A percentile compares a stretch with the other conserved stretches of the same genome.
phyloP scores from a whole-genome alignment of 1,140 invertebrate species.

The Drosophila parabipectinata region DNA sequence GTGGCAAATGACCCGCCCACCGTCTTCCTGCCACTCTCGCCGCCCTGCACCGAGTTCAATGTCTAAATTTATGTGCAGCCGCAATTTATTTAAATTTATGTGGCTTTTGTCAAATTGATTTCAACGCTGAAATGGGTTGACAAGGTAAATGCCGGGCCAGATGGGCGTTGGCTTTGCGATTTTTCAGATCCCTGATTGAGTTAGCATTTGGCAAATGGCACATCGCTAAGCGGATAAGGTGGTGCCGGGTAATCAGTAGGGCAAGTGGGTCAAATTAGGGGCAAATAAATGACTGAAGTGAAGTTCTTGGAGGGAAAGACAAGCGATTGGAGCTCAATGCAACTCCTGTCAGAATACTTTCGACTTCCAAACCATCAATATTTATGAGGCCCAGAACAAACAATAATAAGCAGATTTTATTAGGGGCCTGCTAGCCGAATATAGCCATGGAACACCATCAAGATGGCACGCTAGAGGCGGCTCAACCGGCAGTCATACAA shows the following conservation, averaged over 20 bases:
- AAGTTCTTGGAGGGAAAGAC: background rate
- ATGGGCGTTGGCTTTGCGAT: slow-evolving; percentile 37
- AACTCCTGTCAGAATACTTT: slow-evolving; percentile 11
- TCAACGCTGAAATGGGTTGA: slow-evolving; percentile 79
- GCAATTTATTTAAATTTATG: slow-evolving; percentile 81
- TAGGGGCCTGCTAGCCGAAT: slow-evolving; percentile 39
- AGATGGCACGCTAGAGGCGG: slow-evolving; percentile 27
- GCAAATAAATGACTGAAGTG: slow-evolving; percentile 5
- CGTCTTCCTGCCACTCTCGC: background rate
- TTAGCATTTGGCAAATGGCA: slow-evolving; percentile 33
- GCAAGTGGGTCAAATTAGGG: slow-evolving; percentile 23
- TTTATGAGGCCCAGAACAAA: slow-evolving; percentile 46
- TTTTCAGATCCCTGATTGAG: slow-evolving; percentile 67
- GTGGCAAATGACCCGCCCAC: slow-evolving; percentile 36
- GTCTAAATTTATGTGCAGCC: slow-evolving; percentile 76
- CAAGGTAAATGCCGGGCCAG: slow-evolving; percentile 54
- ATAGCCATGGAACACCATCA: slow-evolving; percentile 22
- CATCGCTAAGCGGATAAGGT: slow-evolving; percentile 17
- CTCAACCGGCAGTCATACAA: slow-evolving; percentile 7
- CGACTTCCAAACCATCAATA: slow-evolving; percentile 64
- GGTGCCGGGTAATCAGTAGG: slow-evolving; percentile 34
- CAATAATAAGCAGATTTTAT: slow-evolving; percentile 62
- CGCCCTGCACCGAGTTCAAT: slow-evolving; percentile 35
- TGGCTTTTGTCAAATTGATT: slow-evolving; percentile 81
- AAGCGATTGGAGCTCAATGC: background rate